Percentiles rank a stretch among this genome's conserved stretches.
These are phyloP conservation scores for Rhamphomyia laevipes DNA, from an alignment of 2,888 invertebrate species.

Conservation along the genomic window DNA sequence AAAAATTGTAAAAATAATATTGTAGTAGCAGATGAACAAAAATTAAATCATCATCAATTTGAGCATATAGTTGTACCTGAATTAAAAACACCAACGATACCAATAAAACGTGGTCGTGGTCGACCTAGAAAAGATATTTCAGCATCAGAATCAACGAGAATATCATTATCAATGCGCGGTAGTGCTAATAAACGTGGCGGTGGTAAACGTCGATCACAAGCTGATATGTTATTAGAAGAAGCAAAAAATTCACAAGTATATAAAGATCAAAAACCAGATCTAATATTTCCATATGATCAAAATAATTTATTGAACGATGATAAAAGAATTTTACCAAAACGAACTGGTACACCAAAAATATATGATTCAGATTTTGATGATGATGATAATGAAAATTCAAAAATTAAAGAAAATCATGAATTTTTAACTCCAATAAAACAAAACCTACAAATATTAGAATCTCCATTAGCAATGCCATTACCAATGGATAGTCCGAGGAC, in stretches of 20 bases:
- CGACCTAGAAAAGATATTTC: conserved; percentile 36
- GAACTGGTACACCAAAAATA: no score
- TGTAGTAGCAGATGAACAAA: background rate
- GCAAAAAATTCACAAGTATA: background rate
- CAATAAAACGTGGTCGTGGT: conserved; percentile 38
- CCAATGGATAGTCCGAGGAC: background rate
- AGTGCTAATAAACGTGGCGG: no score
- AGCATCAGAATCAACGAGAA: conserved; percentile 7
- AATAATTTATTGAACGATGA: no score
- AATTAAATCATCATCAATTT: background rate
- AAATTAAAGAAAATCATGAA: background rate
- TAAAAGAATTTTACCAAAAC: no score
- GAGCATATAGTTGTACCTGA: conserved; percentile 21
- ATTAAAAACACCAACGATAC: conserved; percentile 15
- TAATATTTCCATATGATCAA: no score
- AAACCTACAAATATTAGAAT: background rate
- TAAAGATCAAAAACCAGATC: background rate
- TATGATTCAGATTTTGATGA: background rate
- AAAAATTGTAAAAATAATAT: conserved; percentile 1
- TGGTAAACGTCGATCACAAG: background rate
- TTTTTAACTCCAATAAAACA: background rate
- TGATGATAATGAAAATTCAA: background rate
- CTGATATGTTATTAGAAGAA: background rate
- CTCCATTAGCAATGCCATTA: background rate
- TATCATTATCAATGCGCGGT: no score